phyloP scores from a whole-genome alignment of 2,888 invertebrate genomes.

The Drosophila hamatofila region DNA sequence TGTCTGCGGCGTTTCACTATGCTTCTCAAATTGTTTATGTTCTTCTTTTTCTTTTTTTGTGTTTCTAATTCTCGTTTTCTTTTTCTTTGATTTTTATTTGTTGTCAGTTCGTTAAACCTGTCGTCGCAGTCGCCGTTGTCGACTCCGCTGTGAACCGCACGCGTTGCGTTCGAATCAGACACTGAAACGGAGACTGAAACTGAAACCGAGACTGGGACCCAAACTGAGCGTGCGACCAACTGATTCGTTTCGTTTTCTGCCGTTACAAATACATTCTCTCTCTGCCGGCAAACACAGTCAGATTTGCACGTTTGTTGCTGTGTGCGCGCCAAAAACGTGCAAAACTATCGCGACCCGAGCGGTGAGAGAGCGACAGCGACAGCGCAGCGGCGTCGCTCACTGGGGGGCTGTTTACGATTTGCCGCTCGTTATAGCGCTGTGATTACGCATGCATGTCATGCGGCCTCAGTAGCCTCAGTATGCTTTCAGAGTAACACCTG shows the following conservation, averaged over 20 bases:
- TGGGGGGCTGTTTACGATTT: not conserved
- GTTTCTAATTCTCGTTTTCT: slow-evolving; percentile 2
- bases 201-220: slow-evolving; percentile 12
- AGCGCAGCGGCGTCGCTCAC: slow-evolving; percentile 34
- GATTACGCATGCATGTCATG: slow-evolving; percentile 17
- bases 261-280: slow-evolving; percentile 26
- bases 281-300: slow-evolving; percentile 59
- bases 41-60: not conserved
- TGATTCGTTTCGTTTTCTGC: slow-evolving; percentile 30
- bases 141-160: slow-evolving; percentile 59
- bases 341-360: slow-evolving; percentile 15
- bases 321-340: slow-evolving; percentile 71
- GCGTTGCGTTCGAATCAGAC: slow-evolving; percentile 60
- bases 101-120: slow-evolving; percentile 33
- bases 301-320: slow-evolving; percentile 44
- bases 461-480: not conserved
- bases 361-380: slow-evolving; percentile 30
- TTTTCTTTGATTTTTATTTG: slow-evolving; percentile 31
- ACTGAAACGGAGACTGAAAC: slow-evolving; percentile 40
- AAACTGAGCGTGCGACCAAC: slow-evolving; percentile 30
- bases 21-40: slow-evolving; percentile 39
- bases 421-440: not conserved
- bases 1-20: slow-evolving; percentile 24
- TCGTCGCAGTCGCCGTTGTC: slow-evolving; percentile 26
- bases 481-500: slow-evolving; percentile 8